Percentiles rank a stretch among this genome's conserved stretches.
These are phyloP conservation scores for Mastomys coucha DNA, from an alignment of 2,113 vertebrate species.

Conservation along the genomic window DNA sequence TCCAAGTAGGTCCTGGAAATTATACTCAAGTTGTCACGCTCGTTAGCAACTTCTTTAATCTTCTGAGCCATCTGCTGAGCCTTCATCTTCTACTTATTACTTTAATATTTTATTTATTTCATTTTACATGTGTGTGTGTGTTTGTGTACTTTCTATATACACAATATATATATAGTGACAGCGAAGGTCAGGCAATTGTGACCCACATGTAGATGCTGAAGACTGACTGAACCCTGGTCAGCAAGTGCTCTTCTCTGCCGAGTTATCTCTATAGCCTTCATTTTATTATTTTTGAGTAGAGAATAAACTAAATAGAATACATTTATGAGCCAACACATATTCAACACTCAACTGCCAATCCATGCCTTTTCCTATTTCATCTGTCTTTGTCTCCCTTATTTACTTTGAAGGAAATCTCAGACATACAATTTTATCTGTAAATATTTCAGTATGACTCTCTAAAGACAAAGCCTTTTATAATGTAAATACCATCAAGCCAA, in stretches of 20 bases:
- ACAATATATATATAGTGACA: background rate
- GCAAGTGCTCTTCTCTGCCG: background rate
- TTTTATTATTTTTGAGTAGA: slow-evolving; percentile 1
- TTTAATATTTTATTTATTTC: background rate
- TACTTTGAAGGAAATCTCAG: slow-evolving; percentile 19
- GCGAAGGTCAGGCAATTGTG: background rate
- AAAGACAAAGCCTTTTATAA: slow-evolving; percentile 4
- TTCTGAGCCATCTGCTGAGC: background rate
- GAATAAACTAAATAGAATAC: background rate
- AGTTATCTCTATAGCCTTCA: background rate
- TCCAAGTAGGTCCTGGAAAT: background rate
- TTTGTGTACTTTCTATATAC: background rate
- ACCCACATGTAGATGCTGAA: background rate
- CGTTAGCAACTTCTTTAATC: background rate
- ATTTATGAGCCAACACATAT: background rate
- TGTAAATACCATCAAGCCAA: background rate
- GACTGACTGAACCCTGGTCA: background rate
- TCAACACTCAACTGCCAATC: background rate
- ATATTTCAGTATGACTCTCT: background rate
- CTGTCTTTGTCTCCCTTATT: background rate
- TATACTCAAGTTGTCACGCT: background rate
- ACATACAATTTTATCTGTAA: background rate
- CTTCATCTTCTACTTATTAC: background rate
- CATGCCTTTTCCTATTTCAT: background rate
- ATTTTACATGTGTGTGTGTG: background rate